These are phyloP conservation scores for Proteles cristata DNA, from an alignment of 2,113 vertebrate species.

Conservation along the genomic window DNA sequence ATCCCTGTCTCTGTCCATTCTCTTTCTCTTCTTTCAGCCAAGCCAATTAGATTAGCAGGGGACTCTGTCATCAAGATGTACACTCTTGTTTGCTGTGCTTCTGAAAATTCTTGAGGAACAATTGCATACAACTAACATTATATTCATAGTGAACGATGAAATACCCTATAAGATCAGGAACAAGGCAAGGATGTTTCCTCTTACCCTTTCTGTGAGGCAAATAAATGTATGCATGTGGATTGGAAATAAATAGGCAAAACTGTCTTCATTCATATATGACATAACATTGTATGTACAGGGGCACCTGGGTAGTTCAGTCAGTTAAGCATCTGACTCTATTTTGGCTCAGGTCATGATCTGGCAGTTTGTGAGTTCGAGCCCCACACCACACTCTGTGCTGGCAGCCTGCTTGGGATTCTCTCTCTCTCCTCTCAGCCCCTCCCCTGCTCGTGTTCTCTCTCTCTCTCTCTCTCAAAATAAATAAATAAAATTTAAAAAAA, in stretches of 20 bases:
- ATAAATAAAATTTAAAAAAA: no score
- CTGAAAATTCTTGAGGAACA: background rate
- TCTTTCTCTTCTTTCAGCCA: background rate
- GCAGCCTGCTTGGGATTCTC: no score
- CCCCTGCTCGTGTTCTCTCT: no score
- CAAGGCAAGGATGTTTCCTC: background rate
- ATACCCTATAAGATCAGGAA: background rate
- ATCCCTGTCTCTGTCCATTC: background rate
- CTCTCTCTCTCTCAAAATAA: no score
- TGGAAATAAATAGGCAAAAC: background rate
- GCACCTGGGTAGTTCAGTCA: no score
- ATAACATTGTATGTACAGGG: background rate
- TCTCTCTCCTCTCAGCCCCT: no score
- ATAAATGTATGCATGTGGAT: background rate
- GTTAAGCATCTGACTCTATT: no score
- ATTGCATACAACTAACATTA: conserved; percentile 22
- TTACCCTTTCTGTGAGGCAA: background rate
- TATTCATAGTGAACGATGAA: background rate
- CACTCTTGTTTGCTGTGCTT: background rate
- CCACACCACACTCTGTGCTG: no score
- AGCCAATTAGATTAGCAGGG: background rate
- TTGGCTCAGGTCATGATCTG: no score
- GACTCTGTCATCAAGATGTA: background rate
- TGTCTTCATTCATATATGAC: background rate
- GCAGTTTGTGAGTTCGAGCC: no score